Base-by-base conservation (phyloP, 2,113 vertebrate genomes). In the Hoplias malabaricus region DNA sequence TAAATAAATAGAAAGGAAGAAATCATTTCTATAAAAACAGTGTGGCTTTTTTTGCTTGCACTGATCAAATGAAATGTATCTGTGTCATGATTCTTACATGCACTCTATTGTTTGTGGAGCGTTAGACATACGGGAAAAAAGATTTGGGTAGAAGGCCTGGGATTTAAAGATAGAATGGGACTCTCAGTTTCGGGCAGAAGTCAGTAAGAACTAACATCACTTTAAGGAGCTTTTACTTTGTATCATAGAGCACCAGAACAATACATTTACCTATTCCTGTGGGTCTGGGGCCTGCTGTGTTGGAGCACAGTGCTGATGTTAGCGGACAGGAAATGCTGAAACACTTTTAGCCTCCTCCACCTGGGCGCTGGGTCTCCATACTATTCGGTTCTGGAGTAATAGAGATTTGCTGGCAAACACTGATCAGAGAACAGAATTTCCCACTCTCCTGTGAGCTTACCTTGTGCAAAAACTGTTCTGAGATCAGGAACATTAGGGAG, bases 331-430 rank as follows among this genome's bases (percentile, higher is more conserved):
- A 77, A 79, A 79, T 29, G 53, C 3, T 23, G 6, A 65, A 73
- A 79, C 40, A 61, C 77, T 79, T 73, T 79, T 33, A 66, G 29
- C 34, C 13, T 42, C 69, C 27, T 33, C 27, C 0, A n/a, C n/a
- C 27, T 1, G 3, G 6, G 9, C 36, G 50, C 21, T 34, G 31
- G 7, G 14, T 1, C n/a, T 63, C 21, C 53, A 29, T n/a, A 36
- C 71, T 73, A 54, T 12, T 73, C 4, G 36, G 36, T 13, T 31
- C 0, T 21, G 40, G 29, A 53, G 6, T 14, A 19, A 4, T 9
- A 9, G 57, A 48, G 27, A 27, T 48, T 27, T 34, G 33, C n/a
- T 14, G 0, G n/a, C 27, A 13, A 66, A 66, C 5, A 4, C 73
- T 66, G 73, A 34, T 66, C 73, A 19, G 12, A 74, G 57, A 63